Evolutionary conservation across 2,888 invertebrate species (phyloP), one percentile per base, ranked within the genome.

Genomic region (Scaptomyza cyrtandrae): DNA sequence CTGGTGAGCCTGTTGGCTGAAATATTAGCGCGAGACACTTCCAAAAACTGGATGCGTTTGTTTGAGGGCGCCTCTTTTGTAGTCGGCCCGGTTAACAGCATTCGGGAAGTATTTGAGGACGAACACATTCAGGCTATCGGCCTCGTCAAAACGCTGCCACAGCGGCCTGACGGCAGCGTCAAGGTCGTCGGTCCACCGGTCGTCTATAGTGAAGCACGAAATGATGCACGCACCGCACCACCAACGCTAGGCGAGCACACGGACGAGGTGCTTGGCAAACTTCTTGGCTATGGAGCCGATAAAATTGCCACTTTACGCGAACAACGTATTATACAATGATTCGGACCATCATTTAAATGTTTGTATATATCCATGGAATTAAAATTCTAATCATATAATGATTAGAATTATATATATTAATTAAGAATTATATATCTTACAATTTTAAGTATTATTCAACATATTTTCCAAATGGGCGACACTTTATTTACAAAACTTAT

Each of bases 241-340:
- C 99, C 99, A 0, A 92, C 93, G 7, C 92, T 98, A 29, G 99
- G 98, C 0, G 95, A 99, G 90, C 98, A 99, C 89, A 98, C 99
- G 0, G 93, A 93, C 64, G 94, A 96, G 80, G 93, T 99, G 52
- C 93, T 99, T 41, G 91, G 92, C n/a, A 92, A 94, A 66, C 90
- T 96, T 71, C 92, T 97, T 45, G 93, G 94, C 1, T 96, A 95
- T 86, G 92, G 93, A 49, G 92, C 94, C 10, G 91, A 93, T 16
- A 93, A 94, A 87, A 94, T 97, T 80, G 78, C 94, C n/a, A 58
- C 83, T 9, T 70, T 92, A 5, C 80, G 88, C 19, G 58, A 61
- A 7, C 76, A 89, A 33, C 77, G 80, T 13, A 79, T 92, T 58
- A 89, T 92, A 35, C 90, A 91, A 66, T 91, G 75, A 80, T 49